Evolutionary conservation across 1,140 invertebrate genomes (phyloP).

Genomic region (Zaprionus taronus): DNA sequence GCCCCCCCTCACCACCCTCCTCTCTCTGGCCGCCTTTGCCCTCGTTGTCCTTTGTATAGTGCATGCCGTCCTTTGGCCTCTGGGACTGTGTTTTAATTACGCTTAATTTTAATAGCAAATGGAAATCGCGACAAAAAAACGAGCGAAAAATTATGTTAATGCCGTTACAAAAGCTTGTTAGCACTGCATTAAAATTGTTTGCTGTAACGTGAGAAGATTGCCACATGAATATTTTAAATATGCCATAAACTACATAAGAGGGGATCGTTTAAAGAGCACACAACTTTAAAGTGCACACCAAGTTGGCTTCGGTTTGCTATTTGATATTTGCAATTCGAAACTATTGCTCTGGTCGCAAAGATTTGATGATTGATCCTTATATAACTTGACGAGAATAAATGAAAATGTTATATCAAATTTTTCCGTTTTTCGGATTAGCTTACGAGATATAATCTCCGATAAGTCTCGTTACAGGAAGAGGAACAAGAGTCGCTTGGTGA

Average conservation of each 20-base stretch:
- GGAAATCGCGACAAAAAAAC: conserved; percentile 14
- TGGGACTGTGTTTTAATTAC: conserved; percentile 34
- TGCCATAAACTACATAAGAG: background rate
- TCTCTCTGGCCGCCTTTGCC: background rate
- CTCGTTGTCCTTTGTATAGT: background rate
- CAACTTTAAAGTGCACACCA: background rate
- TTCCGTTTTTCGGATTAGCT: no score
- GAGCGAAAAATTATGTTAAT: conserved; percentile 34
- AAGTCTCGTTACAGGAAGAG: no score
- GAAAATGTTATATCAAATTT: no score
- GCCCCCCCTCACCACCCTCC: background rate
- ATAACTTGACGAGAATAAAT: no score
- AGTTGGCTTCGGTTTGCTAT: background rate
- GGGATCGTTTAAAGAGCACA: background rate
- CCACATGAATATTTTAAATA: conserved; percentile 25
- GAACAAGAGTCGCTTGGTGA: no score
- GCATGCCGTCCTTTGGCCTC: conserved; percentile 9
- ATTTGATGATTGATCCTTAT: no score
- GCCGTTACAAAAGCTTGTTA: conserved; percentile 39
- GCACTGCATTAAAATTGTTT: conserved; percentile 29
- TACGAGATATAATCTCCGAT: no score
- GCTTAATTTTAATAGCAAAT: conserved; percentile 37
- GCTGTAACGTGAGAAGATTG: conserved; percentile 10
- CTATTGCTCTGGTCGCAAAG: no score
- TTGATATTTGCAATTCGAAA: background rate